Conservation (phyloP, 2,797 vertebrate genomes). For the Liasis olivaceus region DNA sequence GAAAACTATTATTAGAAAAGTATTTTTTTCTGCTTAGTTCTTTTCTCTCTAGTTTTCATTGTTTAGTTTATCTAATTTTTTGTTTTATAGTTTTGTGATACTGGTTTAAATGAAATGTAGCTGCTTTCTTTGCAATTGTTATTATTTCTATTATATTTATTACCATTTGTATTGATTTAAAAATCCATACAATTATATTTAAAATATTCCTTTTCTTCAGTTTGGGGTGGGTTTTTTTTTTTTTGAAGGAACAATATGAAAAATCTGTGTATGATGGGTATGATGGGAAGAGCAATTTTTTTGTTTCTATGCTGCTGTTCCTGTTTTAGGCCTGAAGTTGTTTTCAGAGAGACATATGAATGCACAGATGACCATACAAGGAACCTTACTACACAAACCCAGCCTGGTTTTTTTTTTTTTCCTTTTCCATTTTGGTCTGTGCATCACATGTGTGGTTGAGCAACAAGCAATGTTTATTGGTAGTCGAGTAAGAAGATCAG, state of each 20-base stretch:
- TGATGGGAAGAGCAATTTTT: background rate
- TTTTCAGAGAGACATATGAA: background rate
- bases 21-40: background rate
- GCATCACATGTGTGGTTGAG: background rate
- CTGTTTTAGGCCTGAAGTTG: background rate
- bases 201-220: background rate
- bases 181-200: background rate
- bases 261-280: background rate
- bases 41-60: background rate
- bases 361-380: background rate
- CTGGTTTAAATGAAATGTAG: background rate
- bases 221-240: background rate
- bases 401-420: background rate
- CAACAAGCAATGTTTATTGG: background rate
- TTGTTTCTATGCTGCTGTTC: background rate
- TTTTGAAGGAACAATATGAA: background rate
- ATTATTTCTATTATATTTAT: background rate
- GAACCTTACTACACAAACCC: background rate
- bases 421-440: background rate
- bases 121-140: background rate
- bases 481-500: background rate
- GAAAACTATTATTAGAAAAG: background rate
- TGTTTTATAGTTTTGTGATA: background rate
- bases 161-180: background rate
- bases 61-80: background rate